Evolutionary conservation across 2,797 vertebrate genomes (phyloP), one percentile per base, ranked within the genome.

Genomic region (Cyprinodon diabolis): DNA sequence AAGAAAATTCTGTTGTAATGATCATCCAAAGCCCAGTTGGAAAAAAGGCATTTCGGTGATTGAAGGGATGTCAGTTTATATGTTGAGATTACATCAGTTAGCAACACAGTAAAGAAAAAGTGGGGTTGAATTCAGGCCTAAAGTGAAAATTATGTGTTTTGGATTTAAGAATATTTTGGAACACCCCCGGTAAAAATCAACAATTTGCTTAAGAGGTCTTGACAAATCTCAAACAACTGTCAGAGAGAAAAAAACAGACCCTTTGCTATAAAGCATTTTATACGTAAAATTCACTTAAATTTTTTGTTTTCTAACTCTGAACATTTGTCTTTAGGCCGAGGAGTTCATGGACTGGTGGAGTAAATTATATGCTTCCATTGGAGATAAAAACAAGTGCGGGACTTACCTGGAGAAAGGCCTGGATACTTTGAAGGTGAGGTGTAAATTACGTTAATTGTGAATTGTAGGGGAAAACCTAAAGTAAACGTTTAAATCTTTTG

Each of bases 311-410:
- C 40, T 80, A 78, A 82, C 76, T 84, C 62, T 77, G 47, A 65
- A 6, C 45, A 0, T 79, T n/a, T 85, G 66, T n/a, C 77, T 75
- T 14, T 88, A 99, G 97, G 97, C 95, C 58, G 98, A 99, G 68
- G 98, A 99, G n/a, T 96, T 96, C 87, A 95, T 98, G 19, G 98
- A 99, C 84, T 99, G 98, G 98, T 99, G 98, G 98, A 98, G 97
- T 88, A 99, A 99, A 82, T 98, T 97, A 78, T 99, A 97, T 0
- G 97, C 97, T 7, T 98, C 98, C 0, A 93, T 78, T 0, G 97
- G 97, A 73, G 96, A 98, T 80, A 96, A 89, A 6, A 95, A 96
- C 66, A 99, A 97, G 77, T 99, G 96, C 14, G 97, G 97, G 13
- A 90, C 89, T 35, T 99, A 99, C 74, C 72, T 99, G 87, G 97